Evolutionary conservation across 2,888 invertebrate genomes (phyloP).

Genomic region (Cataglyphis altisquamis): DNA sequence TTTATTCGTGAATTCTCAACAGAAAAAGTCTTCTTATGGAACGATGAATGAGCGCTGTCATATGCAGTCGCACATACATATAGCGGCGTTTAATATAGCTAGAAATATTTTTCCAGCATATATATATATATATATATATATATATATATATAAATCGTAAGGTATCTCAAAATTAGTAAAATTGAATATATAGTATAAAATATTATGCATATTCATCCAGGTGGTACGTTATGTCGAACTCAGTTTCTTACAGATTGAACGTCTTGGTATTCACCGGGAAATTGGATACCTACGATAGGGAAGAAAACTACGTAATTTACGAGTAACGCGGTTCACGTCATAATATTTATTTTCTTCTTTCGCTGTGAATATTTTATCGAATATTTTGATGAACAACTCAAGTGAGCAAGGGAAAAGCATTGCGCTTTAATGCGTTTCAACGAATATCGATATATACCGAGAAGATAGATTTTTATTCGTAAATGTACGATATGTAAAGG

Average conservation of each 20-base stretch:
- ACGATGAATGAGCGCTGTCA: slow-evolving; percentile 26
- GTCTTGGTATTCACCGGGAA: slow-evolving; percentile 60
- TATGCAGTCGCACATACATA: slow-evolving; percentile 17
- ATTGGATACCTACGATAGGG: slow-evolving; percentile 62
- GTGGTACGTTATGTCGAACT: slow-evolving; percentile 60
- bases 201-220: slow-evolving; percentile 65
- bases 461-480: slow-evolving; percentile 10
- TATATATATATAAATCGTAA: slow-evolving; percentile 43
- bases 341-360: slow-evolving; percentile 50
- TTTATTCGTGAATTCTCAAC: not conserved
- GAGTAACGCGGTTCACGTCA: slow-evolving; percentile 14
- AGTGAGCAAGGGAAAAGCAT: not conserved
- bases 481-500: not conserved
- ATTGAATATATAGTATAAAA: slow-evolving; percentile 68
- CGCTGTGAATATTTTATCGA: slow-evolving; percentile 35
- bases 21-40: not conserved
- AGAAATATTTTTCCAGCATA: slow-evolving; percentile 65
- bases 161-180: slow-evolving; percentile 57
- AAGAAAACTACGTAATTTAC: slow-evolving; percentile 66
- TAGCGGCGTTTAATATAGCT: slow-evolving; percentile 61
- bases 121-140: slow-evolving; percentile 63
- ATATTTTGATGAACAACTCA: slow-evolving; percentile 43
- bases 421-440: slow-evolving; percentile 15
- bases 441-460: slow-evolving; percentile 9
- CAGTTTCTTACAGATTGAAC: slow-evolving; percentile 69